Base-by-base conservation (phyloP, 2,797 vertebrate species). In the Emydoidea blandingii region DNA sequence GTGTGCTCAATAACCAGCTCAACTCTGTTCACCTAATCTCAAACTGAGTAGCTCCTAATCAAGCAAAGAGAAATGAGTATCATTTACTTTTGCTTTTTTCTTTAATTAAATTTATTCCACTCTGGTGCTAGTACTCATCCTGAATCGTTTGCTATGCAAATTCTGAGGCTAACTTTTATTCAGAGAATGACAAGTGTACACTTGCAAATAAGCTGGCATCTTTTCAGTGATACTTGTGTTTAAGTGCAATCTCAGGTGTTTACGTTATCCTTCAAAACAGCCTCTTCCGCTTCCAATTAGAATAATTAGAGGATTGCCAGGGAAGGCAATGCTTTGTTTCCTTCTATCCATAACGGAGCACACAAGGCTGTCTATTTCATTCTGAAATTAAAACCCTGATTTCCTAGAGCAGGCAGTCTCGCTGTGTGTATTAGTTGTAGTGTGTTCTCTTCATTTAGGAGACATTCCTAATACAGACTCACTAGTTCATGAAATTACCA, bases 101-200 rank as follows among this genome's bases (percentile, higher is more conserved):
- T 97, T 98, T 98, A 98, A 98, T 98, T 98, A 98, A 98, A 98
- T 95, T 95, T 91, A 97, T 98, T 98, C 95, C 92, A 96, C 94
- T 94, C 97, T 87, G 85, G 93, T 94, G 89, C 83, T 95, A 94
- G 94, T 88, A 97, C 96, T 97, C 91, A 88, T 83, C 89, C 95
- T 94, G 94, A 97, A 98, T 88, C 94, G 96, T 97, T 97, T 97
- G 92, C 96, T 97, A 97, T 97, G 96, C 97, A 98, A 98, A 98
- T 97, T 95, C 97, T 92, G 89, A 97, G 97, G 94, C 97, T 97
- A 95, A 88, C 95, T 95, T 97, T 92, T 96, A 96, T 97, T 97
- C 95, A 65, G 76, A 97, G 87, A 92, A 97, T 57, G 92, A 92
- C 5, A 96, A 97, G 84, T 56, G 85, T 79, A 95, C 94, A 92